Base-by-base conservation (phyloP, 2,888 invertebrate genomes). In the Dione vanillae region DNA sequence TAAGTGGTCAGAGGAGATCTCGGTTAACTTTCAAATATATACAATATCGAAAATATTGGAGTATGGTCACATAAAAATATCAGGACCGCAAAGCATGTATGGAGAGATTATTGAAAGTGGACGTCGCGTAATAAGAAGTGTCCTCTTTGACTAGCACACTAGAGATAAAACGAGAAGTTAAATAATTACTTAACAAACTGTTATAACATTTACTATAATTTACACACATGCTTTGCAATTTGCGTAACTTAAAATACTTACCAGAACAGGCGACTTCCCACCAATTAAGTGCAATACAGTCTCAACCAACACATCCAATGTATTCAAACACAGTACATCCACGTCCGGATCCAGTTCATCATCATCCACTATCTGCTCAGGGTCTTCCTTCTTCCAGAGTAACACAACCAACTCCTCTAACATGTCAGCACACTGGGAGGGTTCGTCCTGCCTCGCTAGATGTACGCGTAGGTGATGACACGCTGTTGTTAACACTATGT, bases 401-500 rank as follows among this genome's bases (percentile, higher is more conserved):
- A 95, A 78, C 0, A 94, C 95, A 19, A 98, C 94, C 41, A 98
- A 95, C 84, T 98, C 98, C 0, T 97, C 96, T 11, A 99, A 91
- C 79, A 98, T 97, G 72, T 97, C 97, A 0, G 98, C 96, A 82
- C 98, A 98, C 7, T 97, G 94, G 14, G 96, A 94, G 43, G 98
- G 88, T 82, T 98, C 98, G 81, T 97, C 97, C 20, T 97, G 95
- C 0, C 96, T 95, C 0, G 96, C 95, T 3, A 98, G 91, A 83
- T 98, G 98, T 27, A 96, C 95, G 41, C 97, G 95, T 49, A 99
- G 88, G 81, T 98, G 98, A 76, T 96, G 96, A 83, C 98, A 97
- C 41, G 97, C 96, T 1, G 97, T 96, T 0, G 96, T 95, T 27
- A 99, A 91, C 7, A 99, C 94, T 69, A 97, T 95, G 81, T 96